Evolutionary conservation across 2,888 invertebrate genomes (phyloP), one percentile per base, ranked within the genome.

Genomic region (Pterobdella sp.): DNA sequence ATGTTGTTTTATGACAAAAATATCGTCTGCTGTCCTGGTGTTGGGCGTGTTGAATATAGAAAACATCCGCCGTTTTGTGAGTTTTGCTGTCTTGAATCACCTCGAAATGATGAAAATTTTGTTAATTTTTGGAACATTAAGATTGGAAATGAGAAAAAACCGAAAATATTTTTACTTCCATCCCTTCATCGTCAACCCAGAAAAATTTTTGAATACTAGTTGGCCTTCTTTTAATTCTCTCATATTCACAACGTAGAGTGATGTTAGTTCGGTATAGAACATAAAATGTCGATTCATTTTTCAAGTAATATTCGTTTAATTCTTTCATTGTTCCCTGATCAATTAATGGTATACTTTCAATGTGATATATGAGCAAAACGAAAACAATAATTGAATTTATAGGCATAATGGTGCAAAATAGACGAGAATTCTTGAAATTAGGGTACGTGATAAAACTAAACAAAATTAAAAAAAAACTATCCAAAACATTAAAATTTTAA

Each of bases 1-100:
- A 18, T 1, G 10, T 14, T 0, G 35, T 1, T 1, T 14, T 14
- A 0, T 35, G 52, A 56, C 73, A 73, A 1, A 36, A 22, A 18
- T 60, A 49, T 35, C 68, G 42, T 68, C 73, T 34, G 0, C 68
- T 60, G 68, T 73, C 73, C n/a, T 73, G 42, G 10, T 37, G 60
- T 68, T 73, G 73, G 22, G 49, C 73, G 26, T 73, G 60, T 7
- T 4, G 32, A n/a, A 71, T 56, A 26, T 56, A 26, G 4, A 56
- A 56, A 4, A 26, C 3, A 56, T 56, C n/a, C n/a, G 4, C 60
- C 18, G 18, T 26, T 26, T 56, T 26, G 26, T 56, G 26, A 56
- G 26, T 26, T 56, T 56, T 26, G 60, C 26, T 22, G 60, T 56
- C 60, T 56, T 56, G 4, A 56, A 56, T 26, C 3, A 56, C 60